These are phyloP conservation scores for Nemotelus nigrinus DNA, from an alignment of 2,888 invertebrate species.

Conservation along the genomic window DNA sequence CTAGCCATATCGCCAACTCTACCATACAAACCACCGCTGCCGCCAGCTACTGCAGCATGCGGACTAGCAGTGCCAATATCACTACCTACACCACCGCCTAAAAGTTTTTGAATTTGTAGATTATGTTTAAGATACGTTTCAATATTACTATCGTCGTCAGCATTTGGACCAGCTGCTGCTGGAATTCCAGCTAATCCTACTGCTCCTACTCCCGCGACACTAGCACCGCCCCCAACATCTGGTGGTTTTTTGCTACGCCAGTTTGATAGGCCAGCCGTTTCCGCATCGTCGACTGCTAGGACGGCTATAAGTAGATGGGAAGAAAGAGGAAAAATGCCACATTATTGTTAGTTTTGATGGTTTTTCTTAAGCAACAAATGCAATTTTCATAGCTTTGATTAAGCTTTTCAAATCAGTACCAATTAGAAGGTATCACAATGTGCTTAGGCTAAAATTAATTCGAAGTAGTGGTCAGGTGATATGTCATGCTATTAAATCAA, in stretches of 20 bases:
- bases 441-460: no score
- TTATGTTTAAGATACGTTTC: constrained; percentile 39
- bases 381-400: no score
- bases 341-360: neutral
- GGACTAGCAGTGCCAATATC: no score
- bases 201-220: constrained; percentile 49
- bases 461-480: no score
- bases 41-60: neutral
- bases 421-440: no score
- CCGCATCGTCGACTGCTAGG: constrained; percentile 54
- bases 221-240: constrained; percentile 52
- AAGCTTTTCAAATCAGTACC: no score
- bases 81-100: constrained; percentile 1
- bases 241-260: constrained; percentile 54
- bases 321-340: neutral
- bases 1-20: neutral
- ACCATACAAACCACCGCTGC: neutral
- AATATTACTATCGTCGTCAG: constrained; percentile 45
- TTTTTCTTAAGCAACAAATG: no score
- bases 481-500: no score
- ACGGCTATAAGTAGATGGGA: constrained; percentile 42
- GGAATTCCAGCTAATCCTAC: constrained; percentile 45
- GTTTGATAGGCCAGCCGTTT: constrained; percentile 51
- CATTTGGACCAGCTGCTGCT: constrained; percentile 33
- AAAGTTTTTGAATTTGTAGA: constrained; percentile 43